Evolutionary conservation across 2,113 vertebrate genomes (phyloP).

Genomic region (Nyctereutes procyonoides): DNA sequence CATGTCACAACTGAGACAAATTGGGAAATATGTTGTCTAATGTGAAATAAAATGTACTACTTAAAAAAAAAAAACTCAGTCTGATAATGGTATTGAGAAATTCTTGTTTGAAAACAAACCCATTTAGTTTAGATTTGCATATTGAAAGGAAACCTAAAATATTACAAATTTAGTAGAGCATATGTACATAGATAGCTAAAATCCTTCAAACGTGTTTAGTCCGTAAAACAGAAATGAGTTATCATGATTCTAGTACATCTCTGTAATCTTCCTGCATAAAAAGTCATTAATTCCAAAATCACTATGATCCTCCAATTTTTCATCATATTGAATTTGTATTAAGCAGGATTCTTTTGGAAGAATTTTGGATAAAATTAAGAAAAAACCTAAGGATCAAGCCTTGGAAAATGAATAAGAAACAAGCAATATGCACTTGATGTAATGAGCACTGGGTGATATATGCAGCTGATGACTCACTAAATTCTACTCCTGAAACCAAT

Average conservation of each 20-base stretch:
- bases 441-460: not conserved
- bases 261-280: not conserved
- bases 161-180: not conserved
- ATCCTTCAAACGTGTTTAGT: not conserved
- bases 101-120: not conserved
- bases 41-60: conserved; percentile 73
- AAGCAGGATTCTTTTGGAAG: not conserved
- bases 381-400: not conserved
- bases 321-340: not conserved
- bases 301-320: not conserved
- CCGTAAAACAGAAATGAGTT: not conserved
- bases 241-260: not conserved
- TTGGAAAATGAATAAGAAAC: not conserved
- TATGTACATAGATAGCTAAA: not conserved
- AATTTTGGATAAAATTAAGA: not conserved
- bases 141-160: not conserved
- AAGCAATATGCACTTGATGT: not conserved
- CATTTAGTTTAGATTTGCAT: not conserved
- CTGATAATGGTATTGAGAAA: not conserved
- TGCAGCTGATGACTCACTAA: not conserved
- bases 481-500: not conserved
- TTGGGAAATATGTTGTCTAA: not conserved
- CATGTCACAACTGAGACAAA: not conserved
- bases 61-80: not conserved
- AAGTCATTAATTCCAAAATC: not conserved